Evolutionary conservation across 2,113 vertebrate genomes (phyloP), one percentile per base, ranked within the genome.

Genomic region (Halichoeres trimaculatus): DNA sequence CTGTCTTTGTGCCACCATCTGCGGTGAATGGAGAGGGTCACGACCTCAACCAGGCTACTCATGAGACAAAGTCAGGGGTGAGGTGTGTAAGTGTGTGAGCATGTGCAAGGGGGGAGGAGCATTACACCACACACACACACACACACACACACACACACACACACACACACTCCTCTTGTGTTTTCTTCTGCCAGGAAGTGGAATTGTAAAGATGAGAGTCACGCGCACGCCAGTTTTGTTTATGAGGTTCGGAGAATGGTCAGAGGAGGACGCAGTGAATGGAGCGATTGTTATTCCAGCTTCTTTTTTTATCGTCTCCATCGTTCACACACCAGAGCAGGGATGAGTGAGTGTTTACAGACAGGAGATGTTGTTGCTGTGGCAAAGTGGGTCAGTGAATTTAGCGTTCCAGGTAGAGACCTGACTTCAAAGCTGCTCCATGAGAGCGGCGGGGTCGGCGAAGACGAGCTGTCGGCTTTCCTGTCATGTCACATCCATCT

Each of bases 1-100:
- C 74, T 63, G 60, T 70, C 80, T 80, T 90, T 89, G 88, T 91
- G 80, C 62, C 73, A 51, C 92, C 90, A 91, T 91, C 92, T 92
- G 92, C 30, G 40, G 78, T 71, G 70, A 83, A 78, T 54, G 67
- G 38, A 61, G 62, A 53, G 62, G 86, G 88, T 82, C 64, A 14
- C 2, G 78, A 86, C 90, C 92, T 66, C 85, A 3, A 47, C 66
- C 52, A 66, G 60, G 80, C 58, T 34, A 14, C 60, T 52, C 59
- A 22, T 51, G 76, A 71, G 61, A 80, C 83, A 73, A 73, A 80
- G 85, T 83, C 80, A 40, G 72, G 75, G 70, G 53, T 61, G 54
- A 61, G 63, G 75, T 50, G 59, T 61, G 65, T 20, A 69, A 87
- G 78, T 65, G 73, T 26, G 45, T 8, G 76, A 68, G 78, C 47